Evolutionary conservation across 2,888 invertebrate species (phyloP), one percentile per base, ranked within the genome.

Genomic region (Proisotoma minuta): DNA sequence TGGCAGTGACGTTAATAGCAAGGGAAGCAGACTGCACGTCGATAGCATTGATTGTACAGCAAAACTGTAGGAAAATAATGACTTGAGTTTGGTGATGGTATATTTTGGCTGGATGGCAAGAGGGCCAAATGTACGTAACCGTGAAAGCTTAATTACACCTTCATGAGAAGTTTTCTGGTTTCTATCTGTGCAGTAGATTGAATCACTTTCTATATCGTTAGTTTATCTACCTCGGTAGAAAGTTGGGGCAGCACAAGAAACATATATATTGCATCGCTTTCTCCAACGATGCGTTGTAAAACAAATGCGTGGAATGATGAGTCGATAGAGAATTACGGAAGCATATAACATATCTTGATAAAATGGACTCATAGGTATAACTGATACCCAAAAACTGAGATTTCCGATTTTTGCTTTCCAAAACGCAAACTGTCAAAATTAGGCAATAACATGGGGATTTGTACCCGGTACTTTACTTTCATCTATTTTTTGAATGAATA

Each of bases 281-380:
- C 43, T 43, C 43, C 34, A 34, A 10, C 34, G 22, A 5, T 4
- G 27, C 23, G 18, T 40, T 43, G 27, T 40, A 43, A 40, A 24
- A 56, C 56, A 56, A 56, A 56, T 56, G 47, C 39, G 27, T 23
- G 43, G 62, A 66, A 63, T 52, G 62, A 66, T 63, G 66, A 66
- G 66, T 57, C 59, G 58, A 34, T 52, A 40, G 66, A 62, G 65
- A 65, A 62, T 62, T 29, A 39, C 29, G 29, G 47, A 47, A 27
- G n/a, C 39, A 56, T 56, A 43, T 15, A 28, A 24, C 23, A 56
- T 60, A 51, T 56, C 63, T 50, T 56, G 63, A 56, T 63, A 59
- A 58, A 49, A 47, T 29, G 4, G 57, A 50, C 61, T 59, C 47
- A 53, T 54, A 62, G 24, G n/a, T n/a, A n/a, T 47, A 57, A 48